A percentile compares a stretch with the other conserved stretches of the same genome.
phyloP scores from a whole-genome alignment of 2,888 invertebrate species.

The Pseudolycoriella hygida region DNA sequence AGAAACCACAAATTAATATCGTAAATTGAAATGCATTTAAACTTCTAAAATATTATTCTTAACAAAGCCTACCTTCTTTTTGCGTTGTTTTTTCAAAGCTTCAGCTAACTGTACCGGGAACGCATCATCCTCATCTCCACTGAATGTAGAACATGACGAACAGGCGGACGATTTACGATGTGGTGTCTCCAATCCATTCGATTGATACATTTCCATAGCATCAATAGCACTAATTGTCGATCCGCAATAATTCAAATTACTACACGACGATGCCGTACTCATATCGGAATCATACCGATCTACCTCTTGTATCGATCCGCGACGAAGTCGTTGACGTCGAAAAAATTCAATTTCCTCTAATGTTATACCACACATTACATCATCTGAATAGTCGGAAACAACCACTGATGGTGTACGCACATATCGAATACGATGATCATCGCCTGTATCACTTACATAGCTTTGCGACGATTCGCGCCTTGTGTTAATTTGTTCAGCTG shows the following conservation, averaged over 20 bases:
- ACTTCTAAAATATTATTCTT: background rate
- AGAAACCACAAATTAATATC: background rate
- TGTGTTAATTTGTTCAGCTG: constrained; percentile 18
- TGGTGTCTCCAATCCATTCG: constrained; percentile 34
- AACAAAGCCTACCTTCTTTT: constrained; percentile 16
- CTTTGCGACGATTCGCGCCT: constrained; percentile 31
- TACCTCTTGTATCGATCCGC: constrained; percentile 16
- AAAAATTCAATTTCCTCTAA: constrained; percentile 42
- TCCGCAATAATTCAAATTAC: constrained; percentile 38
- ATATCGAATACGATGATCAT: constrained; percentile 34
- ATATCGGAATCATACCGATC: constrained; percentile 31
- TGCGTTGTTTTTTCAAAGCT: constrained; percentile 31
- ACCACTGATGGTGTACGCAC: constrained; percentile 74
- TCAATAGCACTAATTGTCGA: constrained; percentile 37
- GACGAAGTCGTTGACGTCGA: constrained; percentile 29
- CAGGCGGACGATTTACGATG: constrained; percentile 53
- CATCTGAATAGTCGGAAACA: constrained; percentile 74
- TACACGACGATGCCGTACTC: constrained; percentile 38
- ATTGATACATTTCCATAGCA: constrained; percentile 29
- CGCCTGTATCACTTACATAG: constrained; percentile 30
- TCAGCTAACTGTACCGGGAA: constrained; percentile 19
- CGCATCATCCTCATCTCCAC: constrained; percentile 52
- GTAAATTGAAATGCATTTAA: too few relatives aligned
- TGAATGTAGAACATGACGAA: constrained; percentile 55
- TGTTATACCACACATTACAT: constrained; percentile 36